Evolutionary conservation across 1,140 invertebrate species (phyloP).

Genomic region (Hormaphis cornu): DNA sequence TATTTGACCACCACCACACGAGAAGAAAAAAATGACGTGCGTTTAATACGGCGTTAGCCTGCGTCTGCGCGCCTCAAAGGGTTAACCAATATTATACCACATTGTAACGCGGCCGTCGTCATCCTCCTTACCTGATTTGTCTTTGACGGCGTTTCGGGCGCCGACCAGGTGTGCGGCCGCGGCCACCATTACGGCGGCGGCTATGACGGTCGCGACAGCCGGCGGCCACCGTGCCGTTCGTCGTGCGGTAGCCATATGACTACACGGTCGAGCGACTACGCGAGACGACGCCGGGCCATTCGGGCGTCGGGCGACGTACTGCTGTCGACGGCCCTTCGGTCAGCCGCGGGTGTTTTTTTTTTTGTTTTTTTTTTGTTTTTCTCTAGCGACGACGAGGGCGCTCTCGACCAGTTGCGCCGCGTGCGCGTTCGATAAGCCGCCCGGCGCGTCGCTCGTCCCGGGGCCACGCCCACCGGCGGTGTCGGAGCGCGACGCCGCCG

Average conservation of each 20-base stretch:
- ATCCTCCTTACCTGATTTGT: constrained; percentile 29
- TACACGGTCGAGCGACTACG: background rate
- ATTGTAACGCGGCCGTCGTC: too few species aligned
- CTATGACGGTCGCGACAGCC: constrained; percentile 1
- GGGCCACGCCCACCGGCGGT: constrained; percentile 23
- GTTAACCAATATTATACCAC: too few species aligned
- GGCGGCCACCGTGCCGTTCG: constrained; percentile 13
- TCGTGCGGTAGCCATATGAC: constrained; percentile 25
- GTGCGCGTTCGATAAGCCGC: constrained; percentile 28
- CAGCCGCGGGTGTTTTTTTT: too few species aligned
- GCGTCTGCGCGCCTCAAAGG: too few species aligned
- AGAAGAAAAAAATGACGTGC: too few species aligned
- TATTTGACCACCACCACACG: too few species aligned
- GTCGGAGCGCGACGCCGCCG: constrained; percentile 23
- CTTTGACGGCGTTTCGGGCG: constrained; percentile 1
- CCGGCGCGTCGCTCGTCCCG: background rate
- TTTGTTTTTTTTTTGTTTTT: too few species aligned
- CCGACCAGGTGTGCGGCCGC: background rate
- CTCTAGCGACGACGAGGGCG: background rate
- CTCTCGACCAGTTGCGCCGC: constrained; percentile 28
- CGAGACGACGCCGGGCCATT: constrained; percentile 5
- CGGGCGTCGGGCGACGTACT: constrained; percentile 2
- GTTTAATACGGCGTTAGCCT: too few species aligned
- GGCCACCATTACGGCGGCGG: background rate
- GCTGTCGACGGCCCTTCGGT: background rate